Conservation (phyloP, 2,797 vertebrate genomes). For the Selene dorsalis region DNA sequence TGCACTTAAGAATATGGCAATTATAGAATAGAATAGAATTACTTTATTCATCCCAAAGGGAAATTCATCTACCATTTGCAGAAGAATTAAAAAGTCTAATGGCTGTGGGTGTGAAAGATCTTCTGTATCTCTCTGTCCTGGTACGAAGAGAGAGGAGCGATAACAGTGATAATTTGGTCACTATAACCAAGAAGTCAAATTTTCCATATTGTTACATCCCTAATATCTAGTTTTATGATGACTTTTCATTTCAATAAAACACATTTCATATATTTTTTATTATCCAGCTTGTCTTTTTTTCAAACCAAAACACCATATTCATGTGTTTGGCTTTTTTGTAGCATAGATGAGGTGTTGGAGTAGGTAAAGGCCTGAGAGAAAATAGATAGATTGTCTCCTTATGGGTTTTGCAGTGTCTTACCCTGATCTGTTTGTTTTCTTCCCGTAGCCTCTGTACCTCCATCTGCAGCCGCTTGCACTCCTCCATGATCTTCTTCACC, state of each 20-base stretch:
- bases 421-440: constrained; percentile 94
- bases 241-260: not conserved
- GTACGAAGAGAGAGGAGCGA: too few relatives aligned
- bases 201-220: too few relatives aligned
- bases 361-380: constrained; percentile 3
- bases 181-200: too few relatives aligned
- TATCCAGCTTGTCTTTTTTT: not conserved
- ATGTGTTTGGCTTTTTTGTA: not conserved
- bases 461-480: constrained; percentile 92
- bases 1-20: too few relatives aligned
- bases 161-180: too few relatives aligned
- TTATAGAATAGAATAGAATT: too few relatives aligned
- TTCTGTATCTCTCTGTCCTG: too few relatives aligned
- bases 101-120: too few relatives aligned
- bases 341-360: not conserved
- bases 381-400: not conserved
- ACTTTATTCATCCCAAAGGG: too few relatives aligned
- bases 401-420: constrained; percentile 66
- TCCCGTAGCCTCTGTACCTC: constrained; percentile 95
- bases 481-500: constrained; percentile 95
- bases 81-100: too few relatives aligned
- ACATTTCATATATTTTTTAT: not conserved
- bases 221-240: not conserved
- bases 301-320: not conserved
- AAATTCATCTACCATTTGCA: too few relatives aligned